Evolutionary conservation across 2,797 vertebrate genomes (phyloP).

Genomic region (Myotis myotis): DNA sequence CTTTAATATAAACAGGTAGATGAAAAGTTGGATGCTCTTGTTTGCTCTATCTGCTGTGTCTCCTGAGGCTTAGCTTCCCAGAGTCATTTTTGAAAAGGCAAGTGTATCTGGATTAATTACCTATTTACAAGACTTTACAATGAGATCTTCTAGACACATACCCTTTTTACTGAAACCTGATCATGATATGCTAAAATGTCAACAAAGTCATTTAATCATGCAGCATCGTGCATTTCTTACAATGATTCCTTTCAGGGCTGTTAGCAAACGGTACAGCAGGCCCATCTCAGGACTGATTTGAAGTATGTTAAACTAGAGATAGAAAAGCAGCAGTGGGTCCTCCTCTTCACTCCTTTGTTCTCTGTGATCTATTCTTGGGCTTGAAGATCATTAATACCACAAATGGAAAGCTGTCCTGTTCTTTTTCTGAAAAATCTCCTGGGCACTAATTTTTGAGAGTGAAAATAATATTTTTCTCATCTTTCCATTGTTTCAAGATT

Average conservation of each 20-base stretch:
- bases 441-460: not conserved
- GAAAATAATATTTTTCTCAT: not conserved
- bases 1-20: conserved; percentile 8
- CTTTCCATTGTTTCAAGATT: not conserved
- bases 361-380: not conserved
- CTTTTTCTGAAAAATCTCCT: not conserved
- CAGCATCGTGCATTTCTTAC: not conserved
- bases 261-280: not conserved
- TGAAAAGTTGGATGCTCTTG: not conserved
- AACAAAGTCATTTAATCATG: not conserved
- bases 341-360: not conserved
- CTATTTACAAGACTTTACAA: not conserved
- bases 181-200: not conserved
- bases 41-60: not conserved
- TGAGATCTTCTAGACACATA: not conserved
- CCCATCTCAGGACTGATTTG: not conserved
- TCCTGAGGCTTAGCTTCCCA: not conserved
- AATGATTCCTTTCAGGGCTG: not conserved
- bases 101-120: conserved; percentile 13
- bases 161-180: not conserved
- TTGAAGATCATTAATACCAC: not conserved
- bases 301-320: not conserved
- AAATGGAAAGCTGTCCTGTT: not conserved
- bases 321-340: not conserved
- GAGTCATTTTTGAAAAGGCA: not conserved